phyloP scores from a whole-genome alignment of 2,113 vertebrate species.

The Oenanthe oenanthe region DNA sequence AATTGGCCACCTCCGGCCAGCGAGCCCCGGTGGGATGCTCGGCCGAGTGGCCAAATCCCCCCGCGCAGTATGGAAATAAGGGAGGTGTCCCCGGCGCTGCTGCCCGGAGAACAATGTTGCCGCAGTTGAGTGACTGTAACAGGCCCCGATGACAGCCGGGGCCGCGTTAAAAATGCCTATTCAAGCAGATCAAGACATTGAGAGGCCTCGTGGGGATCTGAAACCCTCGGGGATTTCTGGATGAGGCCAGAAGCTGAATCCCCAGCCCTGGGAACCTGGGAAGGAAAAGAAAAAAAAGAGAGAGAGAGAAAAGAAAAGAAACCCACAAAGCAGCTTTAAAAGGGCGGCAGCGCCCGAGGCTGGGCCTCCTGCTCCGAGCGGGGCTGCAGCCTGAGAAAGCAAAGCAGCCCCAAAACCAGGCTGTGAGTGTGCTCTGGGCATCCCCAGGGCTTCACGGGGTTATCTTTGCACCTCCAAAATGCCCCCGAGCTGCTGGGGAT shows the following conservation, averaged over 20 bases:
- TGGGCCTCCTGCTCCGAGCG: not conserved
- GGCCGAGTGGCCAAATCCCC: not conserved
- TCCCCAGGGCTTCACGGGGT: not conserved
- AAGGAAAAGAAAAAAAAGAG: rapidly evolving
- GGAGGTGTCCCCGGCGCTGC: conserved; percentile 33
- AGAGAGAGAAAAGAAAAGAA: conserved; percentile 28
- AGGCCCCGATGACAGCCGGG: conserved; percentile 52
- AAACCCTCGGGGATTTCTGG: conserved; percentile 63
- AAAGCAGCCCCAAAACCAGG: not conserved
- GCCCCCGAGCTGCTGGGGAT: not conserved
- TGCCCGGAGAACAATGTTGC: conserved; percentile 57
- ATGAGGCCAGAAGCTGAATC: conserved; percentile 59
- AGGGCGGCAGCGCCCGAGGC: not conserved
- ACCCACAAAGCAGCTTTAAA: conserved; percentile 48
- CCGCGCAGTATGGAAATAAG: conserved; percentile 6
- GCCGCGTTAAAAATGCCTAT: conserved; percentile 51
- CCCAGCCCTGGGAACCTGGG: conserved; percentile 49
- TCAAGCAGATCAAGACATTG: conserved; percentile 64
- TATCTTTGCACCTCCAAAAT: not conserved
- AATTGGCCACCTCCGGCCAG: not conserved
- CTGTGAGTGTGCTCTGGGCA: not conserved
- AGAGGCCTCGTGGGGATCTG: conserved; percentile 65
- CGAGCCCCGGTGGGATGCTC: not conserved
- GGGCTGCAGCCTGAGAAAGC: not conserved
- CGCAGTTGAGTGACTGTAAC: conserved; percentile 66